Evolutionary conservation across 2,797 vertebrate species (phyloP).

Genomic region (Numenius phaeopus): DNA sequence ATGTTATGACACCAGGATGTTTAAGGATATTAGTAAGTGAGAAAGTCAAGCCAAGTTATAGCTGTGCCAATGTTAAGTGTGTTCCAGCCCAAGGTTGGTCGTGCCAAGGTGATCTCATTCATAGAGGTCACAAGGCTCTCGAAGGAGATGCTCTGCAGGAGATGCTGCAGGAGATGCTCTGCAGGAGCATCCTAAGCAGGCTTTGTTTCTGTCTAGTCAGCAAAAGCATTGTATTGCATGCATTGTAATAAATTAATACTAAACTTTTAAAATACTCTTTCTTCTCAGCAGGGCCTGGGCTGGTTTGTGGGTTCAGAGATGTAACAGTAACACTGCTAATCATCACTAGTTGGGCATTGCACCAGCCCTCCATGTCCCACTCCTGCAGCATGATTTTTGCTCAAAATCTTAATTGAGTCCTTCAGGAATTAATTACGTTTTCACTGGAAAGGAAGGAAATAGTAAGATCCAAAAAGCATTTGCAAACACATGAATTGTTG

Average conservation of each 20-base stretch:
- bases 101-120: too few species aligned
- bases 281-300: not conserved
- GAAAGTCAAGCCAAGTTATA: not conserved
- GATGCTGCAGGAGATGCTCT: too few species aligned
- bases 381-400: not conserved
- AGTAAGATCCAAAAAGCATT: not conserved
- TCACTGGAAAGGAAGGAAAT: not conserved
- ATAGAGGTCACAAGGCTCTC: not conserved
- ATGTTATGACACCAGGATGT: not conserved
- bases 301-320: not conserved
- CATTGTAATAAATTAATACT: rapidly evolving
- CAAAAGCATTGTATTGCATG: too few species aligned
- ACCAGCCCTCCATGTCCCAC: not conserved
- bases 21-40: not conserved
- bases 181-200: not conserved
- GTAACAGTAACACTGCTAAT: not conserved
- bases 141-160: too few species aligned
- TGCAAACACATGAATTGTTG: not conserved
- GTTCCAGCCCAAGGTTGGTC: not conserved
- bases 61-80: too few species aligned
- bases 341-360: not conserved
- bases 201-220: rapidly evolving
- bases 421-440: slow-evolving; percentile 13
- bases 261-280: rapidly evolving
- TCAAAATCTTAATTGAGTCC: not conserved